Conservation (phyloP, 2,888 invertebrate species). For the Panopea generosa region DNA sequence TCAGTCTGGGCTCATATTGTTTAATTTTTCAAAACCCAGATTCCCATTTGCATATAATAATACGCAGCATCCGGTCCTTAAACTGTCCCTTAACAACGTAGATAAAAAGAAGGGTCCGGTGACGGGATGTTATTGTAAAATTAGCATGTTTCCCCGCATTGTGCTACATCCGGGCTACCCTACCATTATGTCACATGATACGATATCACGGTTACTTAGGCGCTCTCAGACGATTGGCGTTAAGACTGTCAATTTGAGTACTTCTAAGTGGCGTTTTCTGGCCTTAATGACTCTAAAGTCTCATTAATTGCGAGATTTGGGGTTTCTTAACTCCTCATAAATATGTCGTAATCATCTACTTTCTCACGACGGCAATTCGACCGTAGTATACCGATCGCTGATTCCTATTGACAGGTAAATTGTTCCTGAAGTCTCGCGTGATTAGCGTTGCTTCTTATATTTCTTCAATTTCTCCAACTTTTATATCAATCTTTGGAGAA, state of each 20-base stretch:
- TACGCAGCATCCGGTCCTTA: slow-evolving; percentile 60
- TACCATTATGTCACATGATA: slow-evolving; percentile 56
- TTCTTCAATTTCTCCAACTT: no score
- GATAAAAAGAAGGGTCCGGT: slow-evolving; percentile 27
- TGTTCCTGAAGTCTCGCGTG: no score
- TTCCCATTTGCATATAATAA: slow-evolving; percentile 62
- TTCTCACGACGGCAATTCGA: neutral
- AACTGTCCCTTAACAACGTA: slow-evolving; percentile 39
- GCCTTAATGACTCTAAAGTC: neutral
- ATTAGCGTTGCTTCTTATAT: no score
- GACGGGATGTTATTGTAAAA: slow-evolving; percentile 12
- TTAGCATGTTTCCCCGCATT: slow-evolving; percentile 11
- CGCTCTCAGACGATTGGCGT: slow-evolving; percentile 24
- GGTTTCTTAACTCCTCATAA: neutral
- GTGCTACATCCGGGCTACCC: slow-evolving; percentile 46
- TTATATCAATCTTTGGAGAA: no score
- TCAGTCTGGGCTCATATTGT: slow-evolving; percentile 37
- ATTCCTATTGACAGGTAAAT: no score
- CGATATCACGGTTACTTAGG: slow-evolving; percentile 21
- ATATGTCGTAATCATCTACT: slow-evolving; percentile 1
- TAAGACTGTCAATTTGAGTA: slow-evolving; percentile 15
- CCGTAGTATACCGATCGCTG: neutral
- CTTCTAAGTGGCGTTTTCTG: slow-evolving; percentile 21
- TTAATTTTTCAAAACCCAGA: slow-evolving; percentile 18
- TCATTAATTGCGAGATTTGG: neutral